A percentile compares a stretch with the other conserved stretches of the same genome.
Conservation (phyloP, 1,140 invertebrate species). For the Drosophila yakuba region DNA sequence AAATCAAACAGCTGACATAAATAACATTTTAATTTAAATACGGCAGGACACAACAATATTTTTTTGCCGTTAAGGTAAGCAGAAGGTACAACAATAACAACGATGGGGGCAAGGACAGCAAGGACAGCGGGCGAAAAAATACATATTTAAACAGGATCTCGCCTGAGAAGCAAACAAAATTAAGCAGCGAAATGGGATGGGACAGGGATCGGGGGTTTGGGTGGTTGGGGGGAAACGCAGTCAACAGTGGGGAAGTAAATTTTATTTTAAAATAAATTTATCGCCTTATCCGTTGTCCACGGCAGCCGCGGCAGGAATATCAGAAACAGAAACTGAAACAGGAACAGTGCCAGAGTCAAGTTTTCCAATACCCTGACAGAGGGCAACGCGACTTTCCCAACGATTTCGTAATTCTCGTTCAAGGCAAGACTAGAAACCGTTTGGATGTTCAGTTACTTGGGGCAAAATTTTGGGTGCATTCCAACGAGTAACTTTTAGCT, state of each 20-base stretch:
- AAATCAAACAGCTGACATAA: conserved; percentile 84
- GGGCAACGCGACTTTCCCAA: not conserved
- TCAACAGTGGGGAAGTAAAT: conserved; percentile 77
- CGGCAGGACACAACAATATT: conserved; percentile 77
- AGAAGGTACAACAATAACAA: conserved; percentile 66
- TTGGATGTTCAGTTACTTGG: not conserved
- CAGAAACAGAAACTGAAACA: conserved; percentile 16
- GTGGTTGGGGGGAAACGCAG: conserved; percentile 2
- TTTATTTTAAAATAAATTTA: conserved; percentile 84
- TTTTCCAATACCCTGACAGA: conserved; percentile 9
- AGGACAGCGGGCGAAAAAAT: conserved; percentile 57
- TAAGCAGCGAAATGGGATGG: conserved; percentile 63
- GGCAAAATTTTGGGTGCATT: no score
- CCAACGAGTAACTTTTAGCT: no score
- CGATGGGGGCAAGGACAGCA: conserved; percentile 19
- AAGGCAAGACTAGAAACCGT: no score
- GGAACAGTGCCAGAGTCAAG: conserved; percentile 17
- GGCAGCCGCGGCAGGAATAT: conserved; percentile 57
- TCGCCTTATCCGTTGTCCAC: conserved; percentile 82
- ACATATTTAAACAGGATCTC: conserved; percentile 76
- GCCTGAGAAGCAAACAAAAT: conserved; percentile 75
- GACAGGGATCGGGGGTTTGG: not conserved
- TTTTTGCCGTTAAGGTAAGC: conserved; percentile 79
- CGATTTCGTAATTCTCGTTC: not conserved
- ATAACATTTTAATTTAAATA: conserved; percentile 84